phyloP scores from a whole-genome alignment of 1,140 invertebrate species.

The Dinoponera quadriceps region DNA sequence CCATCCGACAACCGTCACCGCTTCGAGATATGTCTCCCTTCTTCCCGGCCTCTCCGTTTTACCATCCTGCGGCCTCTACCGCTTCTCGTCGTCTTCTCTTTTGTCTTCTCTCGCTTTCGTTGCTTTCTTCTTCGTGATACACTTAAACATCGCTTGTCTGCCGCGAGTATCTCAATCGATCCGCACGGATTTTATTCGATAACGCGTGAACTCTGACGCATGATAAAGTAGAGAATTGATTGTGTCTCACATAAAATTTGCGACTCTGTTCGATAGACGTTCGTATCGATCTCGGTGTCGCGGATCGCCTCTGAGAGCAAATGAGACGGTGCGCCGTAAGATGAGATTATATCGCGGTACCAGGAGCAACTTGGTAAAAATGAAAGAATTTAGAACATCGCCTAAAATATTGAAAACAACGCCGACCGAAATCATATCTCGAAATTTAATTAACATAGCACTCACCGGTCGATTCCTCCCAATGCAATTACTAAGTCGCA shows the following conservation, averaged over 20 bases:
- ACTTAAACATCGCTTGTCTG: not conserved
- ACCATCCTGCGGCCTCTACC: not conserved
- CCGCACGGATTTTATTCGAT: slow-evolving; percentile 3
- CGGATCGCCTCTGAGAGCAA: not conserved
- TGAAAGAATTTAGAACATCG: not conserved
- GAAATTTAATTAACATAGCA: slow-evolving; percentile 42
- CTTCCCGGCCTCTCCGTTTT: not conserved
- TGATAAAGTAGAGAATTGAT: not conserved
- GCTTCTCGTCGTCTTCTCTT: not conserved
- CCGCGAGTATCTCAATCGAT: slow-evolving; percentile 1
- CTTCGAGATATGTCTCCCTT: slow-evolving; percentile 2
- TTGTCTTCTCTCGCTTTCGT: not conserved
- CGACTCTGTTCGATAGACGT: not conserved
- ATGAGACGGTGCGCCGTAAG: not conserved
- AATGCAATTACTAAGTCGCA: slow-evolving; percentile 25
- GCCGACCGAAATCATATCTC: not conserved
- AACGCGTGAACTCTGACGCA: too few species aligned
- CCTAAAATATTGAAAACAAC: not conserved
- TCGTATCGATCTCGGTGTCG: not conserved
- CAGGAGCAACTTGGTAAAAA: not conserved
- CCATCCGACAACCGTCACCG: not conserved
- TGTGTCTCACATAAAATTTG: not conserved
- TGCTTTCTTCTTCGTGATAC: not conserved
- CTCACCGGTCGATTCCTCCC: slow-evolving; percentile 37
- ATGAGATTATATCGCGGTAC: not conserved